Base-by-base conservation (phyloP, 2,888 invertebrate species). In the Ypsolopha scabrella region DNA sequence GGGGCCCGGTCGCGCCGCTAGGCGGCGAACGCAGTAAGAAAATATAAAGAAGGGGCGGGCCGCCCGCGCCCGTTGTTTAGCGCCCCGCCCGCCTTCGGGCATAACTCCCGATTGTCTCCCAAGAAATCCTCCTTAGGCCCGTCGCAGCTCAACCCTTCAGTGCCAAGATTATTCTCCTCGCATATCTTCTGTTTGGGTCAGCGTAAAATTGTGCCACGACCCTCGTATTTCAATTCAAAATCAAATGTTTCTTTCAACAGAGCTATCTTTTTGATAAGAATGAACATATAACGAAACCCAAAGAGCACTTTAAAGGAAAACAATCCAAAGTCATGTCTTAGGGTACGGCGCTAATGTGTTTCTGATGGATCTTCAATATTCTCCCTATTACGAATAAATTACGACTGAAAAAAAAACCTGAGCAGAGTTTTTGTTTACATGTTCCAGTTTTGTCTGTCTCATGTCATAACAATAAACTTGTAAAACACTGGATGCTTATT, bases 41-140 rank as follows among this genome's bases (percentile, higher is more conserved):
- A 90, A 90, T 90, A 90, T 90, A 90, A 90, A 89, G 90, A 89
- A 89, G 88, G 89, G 88, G 87, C 85, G 87, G 87, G 85, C 79
- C 81, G 78, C 80, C 79, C 75, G 75, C 79, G 80, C 80, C 80
- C 83, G 80, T 79, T 80, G 83, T 80, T 83, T 86, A 87, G 87
- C 82, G 82, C 85, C 81, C 83, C 83, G 83, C 85, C 85, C 80
- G 83, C 81, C 80, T 75, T 75, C 70, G 70, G 77, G 78, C 81
- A 80, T 81, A 83, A 87, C 88, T 87, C 85, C 81, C 88, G 83
- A 87, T 87, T 87, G 82, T 80, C 81, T 81, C 76, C 75, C 77
- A 73, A 79, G 80, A 80, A 79, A 79, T 78, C 79, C 80, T 80
- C 78, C 81, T 80, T 79, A 77, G 76, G 75, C 78, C 77, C 80